Conservation (phyloP, 2,113 vertebrate species). For the Mormoops blainvillei region DNA sequence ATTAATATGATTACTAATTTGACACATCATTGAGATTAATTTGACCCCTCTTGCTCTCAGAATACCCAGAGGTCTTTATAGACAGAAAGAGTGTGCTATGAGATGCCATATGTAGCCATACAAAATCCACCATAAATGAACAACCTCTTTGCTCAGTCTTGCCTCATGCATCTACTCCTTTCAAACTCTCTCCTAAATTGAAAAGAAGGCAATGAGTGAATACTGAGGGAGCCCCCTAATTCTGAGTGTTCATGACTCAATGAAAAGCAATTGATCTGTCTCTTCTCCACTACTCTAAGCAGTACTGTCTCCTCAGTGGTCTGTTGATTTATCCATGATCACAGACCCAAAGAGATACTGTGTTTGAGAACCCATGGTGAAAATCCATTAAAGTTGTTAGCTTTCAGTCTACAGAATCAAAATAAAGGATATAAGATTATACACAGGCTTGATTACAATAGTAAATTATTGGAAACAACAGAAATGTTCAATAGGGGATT, state of each 20-base stretch:
- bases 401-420: constrained; percentile 11
- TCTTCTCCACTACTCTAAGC: not conserved
- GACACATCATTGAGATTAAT: constrained; percentile 62
- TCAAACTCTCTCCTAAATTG: not conserved
- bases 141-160: not conserved
- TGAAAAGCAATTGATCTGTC: not conserved
- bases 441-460: not conserved
- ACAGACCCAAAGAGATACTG: not conserved
- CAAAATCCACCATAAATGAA: not conserved
- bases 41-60: constrained; percentile 43
- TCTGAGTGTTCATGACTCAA: not conserved
- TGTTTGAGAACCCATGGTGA: not conserved
- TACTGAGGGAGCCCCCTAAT: not conserved
- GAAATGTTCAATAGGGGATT: not conserved
- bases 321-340: not conserved
- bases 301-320: not conserved
- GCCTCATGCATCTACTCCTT: not conserved
- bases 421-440: not conserved
- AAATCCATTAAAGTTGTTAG: not conserved
- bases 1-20: constrained; percentile 62
- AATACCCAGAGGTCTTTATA: constrained; percentile 41
- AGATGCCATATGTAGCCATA: not conserved
- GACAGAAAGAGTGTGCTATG: not conserved
- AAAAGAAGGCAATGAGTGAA: not conserved
- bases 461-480: not conserved